phyloP scores from a whole-genome alignment of 1,140 invertebrate species.

The Chlorops oryzae region DNA sequence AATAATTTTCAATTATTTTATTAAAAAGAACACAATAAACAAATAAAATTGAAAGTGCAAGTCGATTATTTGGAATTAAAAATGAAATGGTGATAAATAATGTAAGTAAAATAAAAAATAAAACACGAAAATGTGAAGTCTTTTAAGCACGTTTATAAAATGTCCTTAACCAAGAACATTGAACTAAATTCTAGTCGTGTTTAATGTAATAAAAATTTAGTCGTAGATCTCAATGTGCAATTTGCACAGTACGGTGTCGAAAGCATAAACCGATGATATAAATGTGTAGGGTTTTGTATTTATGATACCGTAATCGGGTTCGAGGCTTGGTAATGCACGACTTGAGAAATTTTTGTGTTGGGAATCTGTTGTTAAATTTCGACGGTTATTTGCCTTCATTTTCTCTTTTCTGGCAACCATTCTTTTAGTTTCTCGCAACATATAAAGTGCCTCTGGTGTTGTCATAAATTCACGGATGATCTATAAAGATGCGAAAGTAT shows the following conservation, averaged over 20 bases:
- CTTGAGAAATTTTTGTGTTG: constrained; percentile 21
- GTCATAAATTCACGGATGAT: constrained; percentile 43
- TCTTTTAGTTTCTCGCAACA: constrained; percentile 44
- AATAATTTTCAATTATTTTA: no score
- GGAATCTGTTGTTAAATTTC: background rate
- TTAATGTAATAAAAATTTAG: no score
- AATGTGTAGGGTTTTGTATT: constrained; percentile 38
- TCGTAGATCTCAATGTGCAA: constrained; percentile 32
- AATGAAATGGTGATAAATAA: no score
- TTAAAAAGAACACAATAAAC: no score
- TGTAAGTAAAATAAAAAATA: no score
- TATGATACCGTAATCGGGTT: constrained; percentile 44
- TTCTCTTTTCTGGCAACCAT: constrained; percentile 44
- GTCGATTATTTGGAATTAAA: no score
- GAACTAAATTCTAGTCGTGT: no score
- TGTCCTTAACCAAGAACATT: no score
- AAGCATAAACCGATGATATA: constrained; percentile 43
- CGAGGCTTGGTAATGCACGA: constrained; percentile 30
- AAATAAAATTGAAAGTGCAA: no score
- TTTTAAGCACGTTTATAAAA: no score
- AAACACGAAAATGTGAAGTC: no score
- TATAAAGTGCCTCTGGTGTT: constrained; percentile 39
- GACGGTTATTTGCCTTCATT: constrained; percentile 41
- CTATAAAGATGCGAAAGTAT: constrained; percentile 16
- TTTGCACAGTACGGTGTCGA: constrained; percentile 38